Conservation (phyloP, 2,113 vertebrate genomes). For the Catharus minimus region DNA sequence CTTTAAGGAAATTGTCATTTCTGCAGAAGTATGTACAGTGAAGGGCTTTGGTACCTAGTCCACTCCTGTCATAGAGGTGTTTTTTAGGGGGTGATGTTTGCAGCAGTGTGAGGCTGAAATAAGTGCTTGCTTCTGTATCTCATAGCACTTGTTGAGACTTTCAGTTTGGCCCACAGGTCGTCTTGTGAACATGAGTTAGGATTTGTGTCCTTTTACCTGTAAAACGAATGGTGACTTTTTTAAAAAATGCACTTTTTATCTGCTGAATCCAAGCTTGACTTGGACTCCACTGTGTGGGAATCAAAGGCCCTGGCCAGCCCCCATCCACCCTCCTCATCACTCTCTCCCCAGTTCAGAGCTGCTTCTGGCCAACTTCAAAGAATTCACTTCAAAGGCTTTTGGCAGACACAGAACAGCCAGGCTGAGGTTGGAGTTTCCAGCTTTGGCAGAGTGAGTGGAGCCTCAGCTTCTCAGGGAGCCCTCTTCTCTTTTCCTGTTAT, state of each 20-base stretch:
- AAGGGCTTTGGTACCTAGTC: background rate
- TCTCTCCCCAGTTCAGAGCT: background rate
- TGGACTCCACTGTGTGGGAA: background rate
- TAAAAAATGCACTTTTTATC: background rate
- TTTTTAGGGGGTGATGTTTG: background rate
- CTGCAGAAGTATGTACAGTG: background rate
- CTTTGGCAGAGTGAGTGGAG: background rate
- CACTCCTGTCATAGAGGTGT: background rate
- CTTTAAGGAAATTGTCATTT: background rate
- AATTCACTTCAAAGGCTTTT: conserved; percentile 67
- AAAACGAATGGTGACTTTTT: background rate
- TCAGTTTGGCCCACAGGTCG: background rate
- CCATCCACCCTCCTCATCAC: background rate
- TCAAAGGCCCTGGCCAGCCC: background rate
- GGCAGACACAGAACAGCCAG: background rate
- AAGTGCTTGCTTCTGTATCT: rapidly evolving
- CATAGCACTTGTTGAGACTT: background rate
- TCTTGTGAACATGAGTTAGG: background rate
- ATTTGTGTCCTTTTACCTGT: background rate
- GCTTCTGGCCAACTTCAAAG: conserved; percentile 66
- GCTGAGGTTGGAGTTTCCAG: background rate
- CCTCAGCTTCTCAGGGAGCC: background rate
- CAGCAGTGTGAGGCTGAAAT: background rate
- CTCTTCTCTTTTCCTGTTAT: background rate
- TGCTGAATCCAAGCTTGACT: background rate